Evolutionary conservation across 2,888 invertebrate species (phyloP).

Genomic region (Noctua janthe): DNA sequence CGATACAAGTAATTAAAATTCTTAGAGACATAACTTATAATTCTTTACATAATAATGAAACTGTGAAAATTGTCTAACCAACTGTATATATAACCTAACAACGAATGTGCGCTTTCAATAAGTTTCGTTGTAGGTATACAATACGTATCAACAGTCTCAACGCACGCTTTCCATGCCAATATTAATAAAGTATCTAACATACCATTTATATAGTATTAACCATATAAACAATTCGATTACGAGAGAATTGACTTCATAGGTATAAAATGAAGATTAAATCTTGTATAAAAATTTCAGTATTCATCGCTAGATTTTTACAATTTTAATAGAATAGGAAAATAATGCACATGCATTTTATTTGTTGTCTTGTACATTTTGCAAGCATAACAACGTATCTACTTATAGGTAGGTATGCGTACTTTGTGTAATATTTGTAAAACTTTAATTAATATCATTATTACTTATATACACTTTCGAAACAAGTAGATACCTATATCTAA

Average conservation of each 20-base stretch:
- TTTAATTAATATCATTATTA: constrained; percentile 67
- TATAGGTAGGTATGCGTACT: constrained; percentile 66
- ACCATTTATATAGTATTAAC: constrained; percentile 73
- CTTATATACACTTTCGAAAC: constrained; percentile 67
- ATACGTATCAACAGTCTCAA: constrained; percentile 82
- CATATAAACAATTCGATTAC: constrained; percentile 84
- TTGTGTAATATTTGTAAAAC: constrained; percentile 66
- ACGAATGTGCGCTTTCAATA: constrained; percentile 81
- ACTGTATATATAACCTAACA: constrained; percentile 81
- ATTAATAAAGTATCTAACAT: constrained; percentile 76
- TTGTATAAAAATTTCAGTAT: constrained; percentile 83
- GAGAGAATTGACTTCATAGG: constrained; percentile 87
- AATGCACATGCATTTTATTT: constrained; percentile 78
- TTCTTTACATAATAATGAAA: constrained; percentile 88
- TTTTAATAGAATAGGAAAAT: constrained; percentile 80
- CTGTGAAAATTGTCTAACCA: constrained; percentile 88
- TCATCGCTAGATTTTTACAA: constrained; percentile 73
- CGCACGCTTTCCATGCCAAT: constrained; percentile 82
- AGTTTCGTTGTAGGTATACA: constrained; percentile 78
- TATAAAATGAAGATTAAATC: constrained; percentile 84
- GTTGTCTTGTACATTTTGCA: constrained; percentile 74
- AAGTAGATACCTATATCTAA: constrained; percentile 66
- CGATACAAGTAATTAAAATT: constrained; percentile 90
- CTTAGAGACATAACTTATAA: constrained; percentile 88
- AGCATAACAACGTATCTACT: constrained; percentile 75